phyloP scores from a whole-genome alignment of 2,888 invertebrate species.

The Marasmarcha lunaedactyla region DNA sequence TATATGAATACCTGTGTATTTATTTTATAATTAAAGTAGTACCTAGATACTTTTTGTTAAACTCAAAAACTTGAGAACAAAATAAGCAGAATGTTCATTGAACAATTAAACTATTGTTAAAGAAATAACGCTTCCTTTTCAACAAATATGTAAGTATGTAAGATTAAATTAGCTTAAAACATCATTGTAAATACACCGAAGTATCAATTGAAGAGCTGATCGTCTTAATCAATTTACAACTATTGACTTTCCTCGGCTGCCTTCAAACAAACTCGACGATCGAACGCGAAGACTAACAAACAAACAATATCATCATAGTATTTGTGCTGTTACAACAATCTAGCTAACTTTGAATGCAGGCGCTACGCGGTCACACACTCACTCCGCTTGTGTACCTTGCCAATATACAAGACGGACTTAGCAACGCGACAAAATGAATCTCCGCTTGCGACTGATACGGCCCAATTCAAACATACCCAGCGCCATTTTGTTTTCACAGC shows the following conservation, averaged over 20 bases:
- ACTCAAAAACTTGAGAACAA: too few species aligned
- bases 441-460: constrained; percentile 68
- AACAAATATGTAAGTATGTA: too few species aligned
- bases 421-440: constrained; percentile 70
- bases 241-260: constrained; percentile 37
- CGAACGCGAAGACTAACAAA: constrained; percentile 62
- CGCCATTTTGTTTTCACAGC: constrained; percentile 69
- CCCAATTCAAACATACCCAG: constrained; percentile 67
- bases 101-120: too few species aligned
- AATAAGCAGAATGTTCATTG: too few species aligned
- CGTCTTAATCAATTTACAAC: constrained; percentile 48
- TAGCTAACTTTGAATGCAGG: constrained; percentile 68
- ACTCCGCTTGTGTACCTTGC: constrained; percentile 64
- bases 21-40: too few species aligned
- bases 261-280: constrained; percentile 61
- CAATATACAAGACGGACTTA: constrained; percentile 68
- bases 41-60: too few species aligned
- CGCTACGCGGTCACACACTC: constrained; percentile 63
- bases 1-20: too few species aligned
- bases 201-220: too few species aligned
- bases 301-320: constrained; percentile 68
- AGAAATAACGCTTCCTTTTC: too few species aligned
- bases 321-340: constrained; percentile 69
- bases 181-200: too few species aligned
- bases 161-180: too few species aligned